Evolutionary conservation across 2,888 invertebrate genomes (phyloP).

Genomic region (Seladonia tumulorum): DNA sequence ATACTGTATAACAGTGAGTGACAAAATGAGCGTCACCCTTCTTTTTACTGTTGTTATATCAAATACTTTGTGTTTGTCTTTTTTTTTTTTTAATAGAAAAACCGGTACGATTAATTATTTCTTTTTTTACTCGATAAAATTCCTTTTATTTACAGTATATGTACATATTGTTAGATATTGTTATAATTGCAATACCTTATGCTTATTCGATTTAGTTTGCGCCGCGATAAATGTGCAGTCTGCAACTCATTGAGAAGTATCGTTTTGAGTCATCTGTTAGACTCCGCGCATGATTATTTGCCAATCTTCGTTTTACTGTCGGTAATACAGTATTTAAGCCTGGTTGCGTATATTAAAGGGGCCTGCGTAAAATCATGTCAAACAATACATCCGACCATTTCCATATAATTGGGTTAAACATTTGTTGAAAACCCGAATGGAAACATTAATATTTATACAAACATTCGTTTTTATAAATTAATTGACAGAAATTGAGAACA

Average conservation of each 20-base stretch:
- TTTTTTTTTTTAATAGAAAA: no score
- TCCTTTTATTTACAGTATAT: no score
- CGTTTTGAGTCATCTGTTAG: conserved; percentile 67
- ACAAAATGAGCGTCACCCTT: no score
- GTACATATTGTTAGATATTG: no score
- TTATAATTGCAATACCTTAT: no score
- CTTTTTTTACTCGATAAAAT: no score
- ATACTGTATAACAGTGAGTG: background rate
- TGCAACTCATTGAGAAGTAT: conserved; percentile 23
- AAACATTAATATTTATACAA: background rate
- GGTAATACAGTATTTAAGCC: conserved; percentile 60
- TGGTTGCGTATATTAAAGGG: conserved; percentile 26
- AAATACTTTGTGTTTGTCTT: no score
- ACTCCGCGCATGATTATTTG: conserved; percentile 49
- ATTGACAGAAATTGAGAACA: background rate
- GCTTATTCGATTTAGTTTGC: background rate
- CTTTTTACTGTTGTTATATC: no score
- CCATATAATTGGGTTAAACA: background rate
- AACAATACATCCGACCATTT: background rate
- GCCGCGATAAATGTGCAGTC: background rate
- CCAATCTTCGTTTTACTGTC: conserved; percentile 53
- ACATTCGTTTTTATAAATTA: background rate
- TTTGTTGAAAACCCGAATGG: background rate
- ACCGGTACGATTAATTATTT: no score
- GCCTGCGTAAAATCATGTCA: background rate